Evolutionary conservation across 2,888 invertebrate species (phyloP).

Genomic region (Idaea aversata): DNA sequence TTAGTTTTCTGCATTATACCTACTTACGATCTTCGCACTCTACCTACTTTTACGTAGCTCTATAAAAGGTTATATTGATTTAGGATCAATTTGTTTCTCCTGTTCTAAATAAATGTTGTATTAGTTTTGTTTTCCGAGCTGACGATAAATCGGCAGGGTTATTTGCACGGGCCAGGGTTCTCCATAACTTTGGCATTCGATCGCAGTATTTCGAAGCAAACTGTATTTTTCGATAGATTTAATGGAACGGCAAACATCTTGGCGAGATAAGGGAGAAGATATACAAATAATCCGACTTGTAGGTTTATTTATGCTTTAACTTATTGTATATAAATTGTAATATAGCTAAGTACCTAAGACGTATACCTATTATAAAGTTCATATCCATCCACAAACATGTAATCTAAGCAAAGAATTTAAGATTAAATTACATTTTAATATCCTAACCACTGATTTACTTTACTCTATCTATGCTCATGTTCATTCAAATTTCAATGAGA

Average conservation of each 20-base stretch:
- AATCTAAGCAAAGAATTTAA: too few species aligned
- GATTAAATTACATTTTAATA: neutral
- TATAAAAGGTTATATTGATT: constrained; percentile 42
- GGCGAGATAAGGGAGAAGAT: constrained; percentile 24
- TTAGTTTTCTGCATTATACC: neutral
- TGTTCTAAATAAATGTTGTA: constrained; percentile 47
- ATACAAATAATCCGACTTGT: neutral
- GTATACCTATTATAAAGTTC: too few species aligned
- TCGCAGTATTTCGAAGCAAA: constrained; percentile 65
- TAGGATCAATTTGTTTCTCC: constrained; percentile 51
- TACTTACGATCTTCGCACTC: neutral
- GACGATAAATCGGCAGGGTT: constrained; percentile 71
- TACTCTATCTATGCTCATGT: neutral
- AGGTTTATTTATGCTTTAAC: neutral
- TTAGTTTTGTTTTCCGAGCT: constrained; percentile 54
- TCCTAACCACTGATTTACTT: neutral
- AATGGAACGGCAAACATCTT: constrained; percentile 60
- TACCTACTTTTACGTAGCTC: neutral
- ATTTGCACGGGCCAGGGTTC: constrained; percentile 52
- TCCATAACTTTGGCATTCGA: constrained; percentile 52
- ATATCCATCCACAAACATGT: too few species aligned
- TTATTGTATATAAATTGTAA: neutral
- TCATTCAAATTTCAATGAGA: neutral
- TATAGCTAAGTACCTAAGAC: too few species aligned
- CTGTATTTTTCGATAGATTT: constrained; percentile 53